Evolutionary conservation across 2,888 invertebrate genomes (phyloP), one percentile per base, ranked within the genome.

Genomic region (Sarcophaga carnaria): DNA sequence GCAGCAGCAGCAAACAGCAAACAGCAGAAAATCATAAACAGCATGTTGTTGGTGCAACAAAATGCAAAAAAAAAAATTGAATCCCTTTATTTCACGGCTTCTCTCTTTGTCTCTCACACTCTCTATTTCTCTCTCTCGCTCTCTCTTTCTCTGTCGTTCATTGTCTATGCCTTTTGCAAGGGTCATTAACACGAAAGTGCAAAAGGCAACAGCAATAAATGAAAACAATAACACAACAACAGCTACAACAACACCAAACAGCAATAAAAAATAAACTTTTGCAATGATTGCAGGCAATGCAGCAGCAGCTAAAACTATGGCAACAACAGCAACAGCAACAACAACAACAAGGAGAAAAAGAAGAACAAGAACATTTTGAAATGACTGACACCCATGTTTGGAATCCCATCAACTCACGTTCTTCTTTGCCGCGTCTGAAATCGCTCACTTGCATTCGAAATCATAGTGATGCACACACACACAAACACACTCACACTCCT

Each of bases 101-200:
- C 49, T 4, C 49, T 49, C 14, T 49, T 49, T 64, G 22, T 22
- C 63, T 37, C 66, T 67, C 27, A 22, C 22, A 1, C 27, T 5
- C 49, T 5, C 49, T 49, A 3, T 2, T n/a, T n/a, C 14, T 64
- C 11, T 25, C 63, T 49, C 66, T 67, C 1, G 10, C 37, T 1
- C 10, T 2, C 10, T 37, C 2, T 37, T 10, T 37, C 37, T 37
- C 8, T 0, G 2, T 10, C 37, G 1, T 37, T 37, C 37, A 37
- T 37, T 37, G 37, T 10, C 8, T 8, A 10, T 37, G 37, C 37
- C 10, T 37, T 37, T 60, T 49, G 70, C 70, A 79, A 87, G 84
- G 87, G 81, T 87, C 87, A 87, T 87, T 87, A 87, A 87, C 87
- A 80, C 80, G 84, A 84, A 84, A 82, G 76, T 87, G 81, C 81